A percentile compares a stretch with the other conserved stretches of the same genome.
phyloP scores from a whole-genome alignment of 2,113 vertebrate species.

The Ictalurus furcatus region DNA sequence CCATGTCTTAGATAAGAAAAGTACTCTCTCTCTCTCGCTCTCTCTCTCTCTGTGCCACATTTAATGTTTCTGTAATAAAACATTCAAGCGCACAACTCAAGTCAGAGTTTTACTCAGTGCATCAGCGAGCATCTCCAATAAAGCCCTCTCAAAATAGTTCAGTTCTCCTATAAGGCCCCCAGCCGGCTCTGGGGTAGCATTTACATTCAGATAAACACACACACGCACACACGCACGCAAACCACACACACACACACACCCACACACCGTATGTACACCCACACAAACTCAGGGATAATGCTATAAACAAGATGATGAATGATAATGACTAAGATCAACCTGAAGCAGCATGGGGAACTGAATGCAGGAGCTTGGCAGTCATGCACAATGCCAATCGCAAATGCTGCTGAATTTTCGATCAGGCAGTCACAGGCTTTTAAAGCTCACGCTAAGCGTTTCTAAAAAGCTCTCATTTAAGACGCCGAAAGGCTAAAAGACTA shows the following conservation, averaged over 20 bases:
- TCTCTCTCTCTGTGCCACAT: background rate
- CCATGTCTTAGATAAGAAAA: background rate
- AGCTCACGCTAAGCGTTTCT: conserved; percentile 27
- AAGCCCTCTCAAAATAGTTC: background rate
- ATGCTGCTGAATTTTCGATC: conserved; percentile 35
- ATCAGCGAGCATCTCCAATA: conserved; percentile 8
- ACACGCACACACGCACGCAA: background rate
- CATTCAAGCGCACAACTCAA: background rate
- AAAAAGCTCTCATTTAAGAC: conserved; percentile 24
- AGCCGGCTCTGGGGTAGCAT: background rate
- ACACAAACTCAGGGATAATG: background rate
- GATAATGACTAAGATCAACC: conserved; percentile 20
- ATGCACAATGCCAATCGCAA: background rate
- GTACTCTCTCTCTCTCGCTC: background rate
- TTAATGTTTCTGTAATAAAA: background rate
- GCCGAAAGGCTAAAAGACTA: background rate
- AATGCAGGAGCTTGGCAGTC: background rate
- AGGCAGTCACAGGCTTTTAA: conserved; percentile 23
- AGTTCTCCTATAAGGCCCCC: background rate
- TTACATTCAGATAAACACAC: conserved; percentile 4
- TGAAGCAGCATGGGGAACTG: background rate
- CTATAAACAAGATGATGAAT: conserved; percentile 25
- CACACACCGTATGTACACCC: background rate
- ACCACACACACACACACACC: background rate
- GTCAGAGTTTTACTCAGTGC: background rate